Percentiles rank a stretch among this genome's conserved stretches.
These are phyloP conservation scores for Phallusia fumigata DNA, from an alignment of 23 tunicate species.

Conservation along the genomic window DNA sequence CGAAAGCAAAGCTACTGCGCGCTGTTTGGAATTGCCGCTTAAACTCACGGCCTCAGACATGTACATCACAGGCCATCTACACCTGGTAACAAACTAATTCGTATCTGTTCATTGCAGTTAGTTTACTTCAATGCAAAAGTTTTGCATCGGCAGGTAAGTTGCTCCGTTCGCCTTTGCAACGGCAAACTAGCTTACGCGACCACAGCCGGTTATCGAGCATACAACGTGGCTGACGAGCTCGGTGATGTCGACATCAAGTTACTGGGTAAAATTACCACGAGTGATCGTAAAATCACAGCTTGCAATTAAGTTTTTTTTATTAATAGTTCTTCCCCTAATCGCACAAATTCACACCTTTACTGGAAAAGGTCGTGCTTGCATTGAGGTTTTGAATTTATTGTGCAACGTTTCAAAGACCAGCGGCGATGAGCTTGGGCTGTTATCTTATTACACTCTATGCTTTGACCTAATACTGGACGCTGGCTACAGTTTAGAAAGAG, in stretches of 20 bases:
- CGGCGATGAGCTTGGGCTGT: slow-evolving; percentile 31
- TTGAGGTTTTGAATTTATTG: slow-evolving; percentile 33
- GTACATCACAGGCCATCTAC: slow-evolving; percentile 76
- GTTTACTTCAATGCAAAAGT: not conserved
- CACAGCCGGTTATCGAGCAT: slow-evolving; percentile 81
- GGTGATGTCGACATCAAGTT: slow-evolving; percentile 56
- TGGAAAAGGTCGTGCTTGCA: slow-evolving; percentile 49
- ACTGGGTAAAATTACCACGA: slow-evolving; percentile 19
- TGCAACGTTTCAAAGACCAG: slow-evolving; percentile 21
- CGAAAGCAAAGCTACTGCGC: slow-evolving; percentile 50
- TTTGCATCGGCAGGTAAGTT: slow-evolving; percentile 48
- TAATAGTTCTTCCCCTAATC: slow-evolving; percentile 70
- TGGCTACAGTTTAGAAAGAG: slow-evolving; percentile 46
- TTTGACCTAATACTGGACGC: slow-evolving; percentile 65
- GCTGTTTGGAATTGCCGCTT: slow-evolving; percentile 51
- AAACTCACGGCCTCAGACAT: slow-evolving; percentile 61
- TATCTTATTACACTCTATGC: slow-evolving; percentile 47
- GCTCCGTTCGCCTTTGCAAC: slow-evolving; percentile 61
- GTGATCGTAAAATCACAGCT: not conserved
- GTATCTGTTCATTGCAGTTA: not conserved
- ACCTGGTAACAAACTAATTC: slow-evolving; percentile 43
- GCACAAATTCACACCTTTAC: slow-evolving; percentile 66
- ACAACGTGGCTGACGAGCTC: slow-evolving; percentile 60
- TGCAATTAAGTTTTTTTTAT: not conserved
- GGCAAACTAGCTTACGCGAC: slow-evolving; percentile 74